Conservation (phyloP, 2,888 invertebrate species). For the Liodrosophila aerea region DNA sequence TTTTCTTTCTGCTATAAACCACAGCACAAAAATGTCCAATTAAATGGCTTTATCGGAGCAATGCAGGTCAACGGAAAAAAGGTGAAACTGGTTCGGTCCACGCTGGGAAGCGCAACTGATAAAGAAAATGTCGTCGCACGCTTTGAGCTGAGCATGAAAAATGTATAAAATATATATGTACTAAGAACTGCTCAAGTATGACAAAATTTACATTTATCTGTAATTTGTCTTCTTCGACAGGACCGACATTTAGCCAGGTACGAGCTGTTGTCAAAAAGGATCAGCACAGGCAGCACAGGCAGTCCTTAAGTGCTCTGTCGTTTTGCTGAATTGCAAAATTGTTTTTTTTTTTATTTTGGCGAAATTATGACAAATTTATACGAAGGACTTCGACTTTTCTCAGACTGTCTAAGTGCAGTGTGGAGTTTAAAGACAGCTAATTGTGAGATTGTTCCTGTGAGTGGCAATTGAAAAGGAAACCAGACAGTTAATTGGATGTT, state of each 20-base stretch:
- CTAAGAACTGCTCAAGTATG: constrained; percentile 46
- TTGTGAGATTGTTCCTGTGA: constrained; percentile 36
- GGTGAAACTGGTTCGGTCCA: background rate
- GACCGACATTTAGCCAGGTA: constrained; percentile 16
- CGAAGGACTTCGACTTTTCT: constrained; percentile 28
- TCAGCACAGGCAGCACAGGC: constrained; percentile 16
- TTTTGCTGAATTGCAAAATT: constrained; percentile 56
- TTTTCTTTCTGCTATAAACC: background rate
- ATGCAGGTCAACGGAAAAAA: constrained; percentile 15
- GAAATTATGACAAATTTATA: constrained; percentile 67
- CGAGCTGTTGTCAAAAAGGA: constrained; percentile 16
- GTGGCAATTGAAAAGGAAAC: constrained; percentile 34
- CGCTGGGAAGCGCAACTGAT: constrained; percentile 6
- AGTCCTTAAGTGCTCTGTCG: constrained; percentile 20
- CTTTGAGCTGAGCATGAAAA: constrained; percentile 49
- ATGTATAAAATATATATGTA: constrained; percentile 44
- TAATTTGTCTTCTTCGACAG: constrained; percentile 67
- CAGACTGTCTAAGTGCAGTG: constrained; percentile 29
- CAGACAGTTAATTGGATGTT: constrained; percentile 55
- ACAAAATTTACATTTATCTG: constrained; percentile 62
- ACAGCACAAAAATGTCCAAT: constrained; percentile 29
- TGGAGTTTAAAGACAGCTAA: constrained; percentile 40
- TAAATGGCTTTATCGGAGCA: constrained; percentile 9
- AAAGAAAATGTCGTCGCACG: constrained; percentile 31
- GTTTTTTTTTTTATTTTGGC: too few relatives aligned